These are phyloP conservation scores for Lochmaea capreae DNA, from an alignment of 2,888 invertebrate genomes.

Conservation along the genomic window DNA sequence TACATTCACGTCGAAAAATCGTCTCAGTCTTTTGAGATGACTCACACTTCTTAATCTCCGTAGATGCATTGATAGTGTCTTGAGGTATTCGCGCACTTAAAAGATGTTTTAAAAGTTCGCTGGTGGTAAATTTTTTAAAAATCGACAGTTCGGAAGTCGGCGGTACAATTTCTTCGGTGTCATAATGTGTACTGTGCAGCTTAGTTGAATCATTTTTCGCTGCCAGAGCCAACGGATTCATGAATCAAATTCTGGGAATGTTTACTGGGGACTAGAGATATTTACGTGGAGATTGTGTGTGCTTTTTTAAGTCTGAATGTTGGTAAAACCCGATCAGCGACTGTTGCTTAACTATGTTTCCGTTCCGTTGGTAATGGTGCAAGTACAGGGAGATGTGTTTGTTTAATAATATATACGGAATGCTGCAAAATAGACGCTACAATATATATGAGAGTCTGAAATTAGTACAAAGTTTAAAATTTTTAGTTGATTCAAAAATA, in stretches of 20 bases:
- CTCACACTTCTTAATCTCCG: slow-evolving; percentile 36
- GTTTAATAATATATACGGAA: not conserved
- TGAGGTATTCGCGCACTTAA: slow-evolving; percentile 43
- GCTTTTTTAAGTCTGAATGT: slow-evolving; percentile 33
- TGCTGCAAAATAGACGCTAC: not conserved
- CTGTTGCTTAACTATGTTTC: slow-evolving; percentile 27
- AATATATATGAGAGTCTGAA: too few relatives aligned
- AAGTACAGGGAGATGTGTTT: slow-evolving; percentile 1
- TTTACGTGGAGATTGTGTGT: slow-evolving; percentile 41
- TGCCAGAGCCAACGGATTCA: slow-evolving; percentile 57
- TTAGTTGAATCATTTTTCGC: slow-evolving; percentile 54
- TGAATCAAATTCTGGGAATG: slow-evolving; percentile 54
- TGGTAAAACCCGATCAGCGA: slow-evolving; percentile 41
- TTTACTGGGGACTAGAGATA: slow-evolving; percentile 48
- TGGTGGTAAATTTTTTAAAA: slow-evolving; percentile 53
- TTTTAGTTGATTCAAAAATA: too few relatives aligned
- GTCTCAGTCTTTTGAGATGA: slow-evolving; percentile 40
- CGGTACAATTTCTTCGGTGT: slow-evolving; percentile 29
- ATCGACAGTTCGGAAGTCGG: slow-evolving; percentile 25
- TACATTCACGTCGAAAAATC: slow-evolving; percentile 28
- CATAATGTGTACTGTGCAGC: slow-evolving; percentile 44
- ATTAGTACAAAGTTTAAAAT: too few relatives aligned
- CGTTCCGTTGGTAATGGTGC: slow-evolving; percentile 16
- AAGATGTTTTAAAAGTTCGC: slow-evolving; percentile 56
- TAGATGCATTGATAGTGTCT: slow-evolving; percentile 22